Base-by-base conservation (phyloP, 2,888 invertebrate species). In the Iphiclides podalirius region DNA sequence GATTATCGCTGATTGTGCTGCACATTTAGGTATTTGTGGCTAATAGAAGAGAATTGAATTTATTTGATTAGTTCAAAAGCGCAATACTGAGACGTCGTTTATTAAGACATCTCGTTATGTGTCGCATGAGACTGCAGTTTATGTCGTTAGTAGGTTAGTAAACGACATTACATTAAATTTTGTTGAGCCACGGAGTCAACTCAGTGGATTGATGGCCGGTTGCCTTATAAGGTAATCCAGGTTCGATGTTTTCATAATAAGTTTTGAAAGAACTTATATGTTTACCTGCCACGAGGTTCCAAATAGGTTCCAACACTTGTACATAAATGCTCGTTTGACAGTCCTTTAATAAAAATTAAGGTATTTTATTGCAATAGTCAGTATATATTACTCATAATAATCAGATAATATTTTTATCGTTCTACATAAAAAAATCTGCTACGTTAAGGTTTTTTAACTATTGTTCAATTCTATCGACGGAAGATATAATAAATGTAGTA, bases 1-100 rank as follows among this genome's bases (percentile, higher is more conserved):
- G 50, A 47, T 47, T 47, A 41, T 26, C 35, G 28, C 44, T 39
- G 50, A 50, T 50, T 50, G 50, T 50, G 13, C 39, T 34, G 41
- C 49, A n/a, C n/a, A 44, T 50, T 50, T 36, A 45, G 28, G 20
- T 50, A 50, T 50, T 45, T 39, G 44, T 44, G 44, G 50, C 39
- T 50, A 44, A 50, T 45, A 44, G 28, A 50, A 50, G 20, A 26
- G 38, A 48, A 49, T 50, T 50, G 44, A 28, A 40, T 45, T 49
- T 43, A 49, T 44, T 50, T 50, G 44, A 43, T 38, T 38, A 42
- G 43, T 39, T 14, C 28, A 15, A 17, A 16, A n/a, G n/a, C 17
- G 44, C 48, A 49, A 49, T 49, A 43, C 33, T 38, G 33, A 34
- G 23, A n/a, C n/a, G n/a, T 38, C 38, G 37, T 26, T 43, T 43